Evolutionary conservation across 1,140 invertebrate genomes (phyloP), one percentile per base, ranked within the genome.

Genomic region (Leptinotarsa texana): DNA sequence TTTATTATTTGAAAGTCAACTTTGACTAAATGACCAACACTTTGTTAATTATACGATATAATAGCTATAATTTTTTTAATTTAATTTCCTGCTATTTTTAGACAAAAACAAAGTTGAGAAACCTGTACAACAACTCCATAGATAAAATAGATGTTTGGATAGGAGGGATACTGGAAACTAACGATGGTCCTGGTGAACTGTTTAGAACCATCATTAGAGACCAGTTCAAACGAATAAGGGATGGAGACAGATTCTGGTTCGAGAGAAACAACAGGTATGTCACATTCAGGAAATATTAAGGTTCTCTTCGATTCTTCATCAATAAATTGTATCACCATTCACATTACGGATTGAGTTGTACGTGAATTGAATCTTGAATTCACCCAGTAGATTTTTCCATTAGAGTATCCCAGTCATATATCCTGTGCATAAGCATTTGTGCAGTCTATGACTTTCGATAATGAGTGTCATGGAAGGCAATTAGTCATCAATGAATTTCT

Each of bases 101-200:
- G 87, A 82, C 86, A 18, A 82, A 85, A 48, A 65, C 82, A 5
- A 79, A 82, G 62, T 82, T 91, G 69, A 78, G 78, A 13, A 69
- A 77, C 13, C 74, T 91, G 3, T 90, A 91, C 77, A 82, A 87
- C 3, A 81, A 86, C 48, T 78, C 83, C n/a, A 80, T 90, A 62
- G 80, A 88, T 67, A 82, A 88, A 63, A 85, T 93, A 61, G 92
- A 93, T 83, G 85, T 91, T 3, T 93, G 91, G 87, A 86, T 91
- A 33, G 92, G 91, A n/a, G 92, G 91, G 5, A 89, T 93, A 82
- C 76, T 92, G 57, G 92, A 93, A 84, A 91, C 91, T 2, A 77
- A 70, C 24, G 78, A 67, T 48, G 87, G 89, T 48, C 91, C 90
- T 2, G 92, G 92, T 3, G 86, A 88, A 80, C 83, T 93, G 3